These are phyloP conservation scores for Dryadula phaetusa DNA, from an alignment of 2,888 invertebrate species.

Conservation along the genomic window DNA sequence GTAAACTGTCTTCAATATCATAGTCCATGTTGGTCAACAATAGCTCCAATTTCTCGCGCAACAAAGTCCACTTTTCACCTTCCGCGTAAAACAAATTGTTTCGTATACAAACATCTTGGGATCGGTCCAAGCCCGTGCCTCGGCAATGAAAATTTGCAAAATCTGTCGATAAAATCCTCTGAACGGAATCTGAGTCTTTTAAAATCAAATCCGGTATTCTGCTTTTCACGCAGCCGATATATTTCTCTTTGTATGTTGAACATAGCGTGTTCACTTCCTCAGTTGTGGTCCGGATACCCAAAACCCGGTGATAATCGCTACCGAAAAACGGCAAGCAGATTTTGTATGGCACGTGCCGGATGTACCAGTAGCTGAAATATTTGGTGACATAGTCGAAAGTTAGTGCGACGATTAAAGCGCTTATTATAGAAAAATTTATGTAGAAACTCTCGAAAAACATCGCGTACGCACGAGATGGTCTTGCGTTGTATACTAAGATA, in stretches of 20 bases:
- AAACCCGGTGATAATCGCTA: slow-evolving; percentile 71
- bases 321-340: slow-evolving; percentile 70
- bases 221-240: slow-evolving; percentile 71
- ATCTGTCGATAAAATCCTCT: slow-evolving; percentile 76
- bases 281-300: slow-evolving; percentile 66
- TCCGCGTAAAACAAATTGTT: slow-evolving; percentile 81
- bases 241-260: slow-evolving; percentile 64
- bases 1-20: slow-evolving; percentile 68
- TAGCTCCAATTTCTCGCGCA: slow-evolving; percentile 68
- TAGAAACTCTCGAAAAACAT: slow-evolving; percentile 81
- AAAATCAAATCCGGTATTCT: slow-evolving; percentile 77
- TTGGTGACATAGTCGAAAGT: slow-evolving; percentile 77
- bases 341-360: slow-evolving; percentile 73
- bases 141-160: slow-evolving; percentile 78
- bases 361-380: slow-evolving; percentile 80
- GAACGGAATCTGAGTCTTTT: slow-evolving; percentile 72
- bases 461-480: slow-evolving; percentile 63
- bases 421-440: slow-evolving; percentile 64
- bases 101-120: slow-evolving; percentile 81
- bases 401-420: slow-evolving; percentile 65
- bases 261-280: slow-evolving; percentile 70
- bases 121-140: slow-evolving; percentile 79
- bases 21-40: slow-evolving; percentile 64
- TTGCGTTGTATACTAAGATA: slow-evolving; percentile 61
- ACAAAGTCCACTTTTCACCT: slow-evolving; percentile 77